These are phyloP conservation scores for Xyrichtys novacula DNA, from an alignment of 2,797 vertebrate genomes.

Conservation along the genomic window DNA sequence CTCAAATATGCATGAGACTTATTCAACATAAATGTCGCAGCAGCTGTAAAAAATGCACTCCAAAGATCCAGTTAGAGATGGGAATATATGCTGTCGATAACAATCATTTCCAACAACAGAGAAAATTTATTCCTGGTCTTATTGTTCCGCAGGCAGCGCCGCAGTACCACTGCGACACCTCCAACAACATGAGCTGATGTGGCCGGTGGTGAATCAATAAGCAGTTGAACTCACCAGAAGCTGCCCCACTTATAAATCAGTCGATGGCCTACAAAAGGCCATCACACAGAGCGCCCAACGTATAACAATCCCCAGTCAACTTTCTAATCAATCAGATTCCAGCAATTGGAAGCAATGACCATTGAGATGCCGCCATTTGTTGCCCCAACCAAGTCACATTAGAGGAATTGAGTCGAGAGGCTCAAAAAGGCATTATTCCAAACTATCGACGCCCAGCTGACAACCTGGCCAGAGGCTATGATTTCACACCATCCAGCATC, in stretches of 20 bases:
- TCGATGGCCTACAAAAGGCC: conserved; percentile 69
- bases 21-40: neutral
- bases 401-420: conserved; percentile 47
- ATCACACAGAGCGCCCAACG: conserved; percentile 46
- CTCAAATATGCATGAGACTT: neutral
- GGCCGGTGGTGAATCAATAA: conserved; percentile 62
- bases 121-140: neutral
- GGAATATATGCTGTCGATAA: conserved; percentile 16
- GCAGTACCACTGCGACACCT: conserved; percentile 35
- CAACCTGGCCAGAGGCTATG: conserved; percentile 46
- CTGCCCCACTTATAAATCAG: conserved; percentile 73
- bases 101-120: neutral
- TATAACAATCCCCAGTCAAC: conserved; percentile 59
- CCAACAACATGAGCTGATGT: conserved; percentile 47
- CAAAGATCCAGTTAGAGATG: neutral
- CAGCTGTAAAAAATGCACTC: conserved; percentile 5
- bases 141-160: neutral
- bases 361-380: conserved; percentile 54
- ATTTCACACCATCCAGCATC: conserved; percentile 39
- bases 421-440: conserved; percentile 60
- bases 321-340: conserved; percentile 65
- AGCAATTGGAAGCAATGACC: conserved; percentile 48
- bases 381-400: conserved; percentile 56
- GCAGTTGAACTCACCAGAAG: conserved; percentile 63
- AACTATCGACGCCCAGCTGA: conserved; percentile 36